Conservation (phyloP, 2,113 vertebrate genomes). For the Lepus americanus region DNA sequence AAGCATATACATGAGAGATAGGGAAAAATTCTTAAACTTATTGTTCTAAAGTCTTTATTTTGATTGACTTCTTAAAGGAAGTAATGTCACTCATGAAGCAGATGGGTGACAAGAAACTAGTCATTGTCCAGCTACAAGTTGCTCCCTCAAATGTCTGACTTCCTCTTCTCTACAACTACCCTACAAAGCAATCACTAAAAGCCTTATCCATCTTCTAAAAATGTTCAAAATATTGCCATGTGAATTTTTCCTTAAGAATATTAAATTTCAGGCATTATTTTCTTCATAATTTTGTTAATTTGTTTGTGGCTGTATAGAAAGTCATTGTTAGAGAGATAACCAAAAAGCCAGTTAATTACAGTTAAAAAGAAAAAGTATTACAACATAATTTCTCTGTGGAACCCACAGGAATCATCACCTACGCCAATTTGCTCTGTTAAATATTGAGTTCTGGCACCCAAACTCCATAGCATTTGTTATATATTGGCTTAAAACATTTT, state of each 20-base stretch:
- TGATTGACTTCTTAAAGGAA: conserved; percentile 8
- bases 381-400: background rate
- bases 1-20: conserved; percentile 8
- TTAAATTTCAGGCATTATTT: background rate
- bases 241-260: background rate
- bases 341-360: background rate
- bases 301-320: conserved; percentile 23
- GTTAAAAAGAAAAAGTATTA: background rate
- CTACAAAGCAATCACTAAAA: background rate
- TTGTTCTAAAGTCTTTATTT: conserved; percentile 24
- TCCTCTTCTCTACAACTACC: background rate
- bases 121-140: background rate
- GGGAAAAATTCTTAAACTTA: conserved; percentile 39
- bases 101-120: background rate
- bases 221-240: background rate
- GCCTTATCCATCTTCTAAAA: background rate
- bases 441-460: background rate
- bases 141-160: background rate
- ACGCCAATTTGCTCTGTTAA: background rate
- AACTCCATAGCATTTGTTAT: background rate
- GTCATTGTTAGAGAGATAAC: background rate
- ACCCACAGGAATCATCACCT: background rate
- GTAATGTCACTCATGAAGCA: background rate
- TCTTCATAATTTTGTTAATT: background rate
- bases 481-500: conserved; percentile 30